phyloP scores from a whole-genome alignment of 1,140 invertebrate species.

The Sycobia sp. region DNA sequence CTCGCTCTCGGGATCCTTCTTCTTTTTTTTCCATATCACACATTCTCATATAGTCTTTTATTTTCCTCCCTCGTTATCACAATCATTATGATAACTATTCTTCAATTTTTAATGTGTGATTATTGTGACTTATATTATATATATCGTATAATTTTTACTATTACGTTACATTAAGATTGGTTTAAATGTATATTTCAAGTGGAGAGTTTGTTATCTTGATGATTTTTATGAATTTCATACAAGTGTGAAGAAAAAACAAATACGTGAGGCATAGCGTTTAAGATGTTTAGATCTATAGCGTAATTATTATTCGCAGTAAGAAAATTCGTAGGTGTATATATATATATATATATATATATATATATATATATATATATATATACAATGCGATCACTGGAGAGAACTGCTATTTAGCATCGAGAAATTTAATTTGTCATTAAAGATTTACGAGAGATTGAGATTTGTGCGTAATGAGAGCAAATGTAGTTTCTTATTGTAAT shows the following conservation, averaged over 20 bases:
- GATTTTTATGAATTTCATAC: slow-evolving; percentile 35
- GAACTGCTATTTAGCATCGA: slow-evolving; percentile 37
- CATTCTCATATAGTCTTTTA: no score
- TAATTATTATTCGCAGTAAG: slow-evolving; percentile 47
- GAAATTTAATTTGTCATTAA: slow-evolving; percentile 44
- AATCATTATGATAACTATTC: slow-evolving; percentile 36
- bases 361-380: no score
- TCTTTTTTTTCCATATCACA: slow-evolving; percentile 10
- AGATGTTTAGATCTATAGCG: slow-evolving; percentile 42
- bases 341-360: no score
- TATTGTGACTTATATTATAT: slow-evolving; percentile 28
- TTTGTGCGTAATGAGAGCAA: no score
- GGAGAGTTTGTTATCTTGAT: slow-evolving; percentile 29
- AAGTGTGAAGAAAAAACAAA: slow-evolving; percentile 23
- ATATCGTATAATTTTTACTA: slow-evolving; percentile 16
- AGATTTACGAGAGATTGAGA: no score
- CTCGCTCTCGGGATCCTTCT: background rate
- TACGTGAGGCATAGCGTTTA: slow-evolving; percentile 36
- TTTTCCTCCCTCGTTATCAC: slow-evolving; percentile 18
- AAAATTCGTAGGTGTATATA: slow-evolving; percentile 47
- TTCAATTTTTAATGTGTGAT: slow-evolving; percentile 27
- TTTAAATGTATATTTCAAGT: slow-evolving; percentile 33
- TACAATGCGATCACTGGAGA: slow-evolving; percentile 43
- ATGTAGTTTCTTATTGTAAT: no score
- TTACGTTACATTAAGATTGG: slow-evolving; percentile 30